Evolutionary conservation across 37 sponge, comb jelly and placozoan species (phyloP).

Genomic region (Hormiphora californensis): DNA sequence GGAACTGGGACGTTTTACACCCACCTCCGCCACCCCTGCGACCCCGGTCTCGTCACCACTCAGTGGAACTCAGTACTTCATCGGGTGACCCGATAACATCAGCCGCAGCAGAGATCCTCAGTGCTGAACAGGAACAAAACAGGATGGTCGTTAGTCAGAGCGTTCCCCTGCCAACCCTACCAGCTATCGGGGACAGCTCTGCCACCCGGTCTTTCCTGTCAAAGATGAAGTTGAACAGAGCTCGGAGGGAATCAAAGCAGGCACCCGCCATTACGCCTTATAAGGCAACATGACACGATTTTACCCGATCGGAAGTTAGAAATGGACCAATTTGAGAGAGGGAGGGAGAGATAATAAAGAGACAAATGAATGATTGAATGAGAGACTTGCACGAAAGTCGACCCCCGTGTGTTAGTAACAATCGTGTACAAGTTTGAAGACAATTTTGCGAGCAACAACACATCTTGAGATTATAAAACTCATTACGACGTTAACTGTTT

Average conservation of each 20-base stretch:
- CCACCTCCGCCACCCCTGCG: constrained; percentile 23
- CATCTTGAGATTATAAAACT: too few relatives aligned
- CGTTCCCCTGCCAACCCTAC: constrained; percentile 11
- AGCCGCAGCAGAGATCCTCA: constrained; percentile 22
- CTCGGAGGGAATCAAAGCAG: background rate
- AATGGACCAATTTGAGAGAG: too few relatives aligned
- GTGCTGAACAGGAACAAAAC: constrained; percentile 8
- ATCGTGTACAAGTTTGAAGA: too few relatives aligned
- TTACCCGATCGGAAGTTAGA: too few relatives aligned
- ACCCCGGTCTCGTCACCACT: constrained; percentile 22
- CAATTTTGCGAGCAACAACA: too few relatives aligned
- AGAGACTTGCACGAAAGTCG: too few relatives aligned
- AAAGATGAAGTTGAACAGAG: constrained; percentile 8
- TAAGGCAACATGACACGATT: constrained; percentile 13
- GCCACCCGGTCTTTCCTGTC: constrained; percentile 4
- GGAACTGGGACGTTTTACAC: too few relatives aligned
- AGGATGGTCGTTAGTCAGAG: constrained; percentile 1
- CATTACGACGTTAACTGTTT: too few relatives aligned
- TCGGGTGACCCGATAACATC: constrained; percentile 9
- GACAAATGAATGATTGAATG: too few relatives aligned
- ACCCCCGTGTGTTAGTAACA: too few relatives aligned
- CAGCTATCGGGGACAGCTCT: constrained; percentile 1
- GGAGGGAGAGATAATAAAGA: too few relatives aligned
- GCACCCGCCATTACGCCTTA: background rate
- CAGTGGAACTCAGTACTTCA: background rate